Base-by-base conservation (phyloP, 2,888 invertebrate genomes). In the Dendrolimus houi region DNA sequence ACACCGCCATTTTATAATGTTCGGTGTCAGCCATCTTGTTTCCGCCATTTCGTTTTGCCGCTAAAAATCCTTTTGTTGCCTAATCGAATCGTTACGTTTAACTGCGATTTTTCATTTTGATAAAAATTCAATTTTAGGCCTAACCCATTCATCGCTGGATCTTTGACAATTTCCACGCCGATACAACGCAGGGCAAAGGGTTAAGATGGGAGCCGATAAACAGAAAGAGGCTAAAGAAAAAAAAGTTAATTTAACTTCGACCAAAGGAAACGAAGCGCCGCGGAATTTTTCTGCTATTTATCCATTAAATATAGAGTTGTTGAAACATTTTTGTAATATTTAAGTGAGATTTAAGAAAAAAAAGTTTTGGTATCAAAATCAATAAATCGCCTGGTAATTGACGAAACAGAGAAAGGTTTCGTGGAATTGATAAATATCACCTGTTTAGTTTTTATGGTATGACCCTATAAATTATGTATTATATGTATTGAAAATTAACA, bases 111-210 rank as follows among this genome's bases (percentile, higher is more conserved):
- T 77, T 74, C 77, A 89, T 90, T 87, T 72, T 77, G 89, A 90
- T 89, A 88, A 87, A 87, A 89, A 88, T 90, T 88, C 87, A 87
- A 88, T 90, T 87, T 86, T 81, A 72, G 70, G 71, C 74, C 74
- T 72, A 47, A 47, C 47, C 72, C 80, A 76, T 77, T 79, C 77
- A 76, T 79, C 74, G 76, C 71, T 63, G 74, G 82, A 80, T 81
- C 81, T 78, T 85, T 85, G 84, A 85, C 86, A 83, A 79, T 84
- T 75, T 78, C 76, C 61, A 62, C 64, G 73, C 83, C 83, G 79
- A 86, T 85, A 85, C 79, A 79, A 73, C 73, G 58, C 67, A 68
- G 67, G 70, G 70, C 65, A 73, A 83, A 82, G 86, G 86, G 85
- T 87, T 84, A 81, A 85, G 85, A 87, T 85, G 79, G 75, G 75